Percentiles rank a stretch among this genome's conserved stretches.
These are phyloP conservation scores for Eulemur albifrons DNA, from an alignment of 2,797 vertebrate genomes.

Conservation along the genomic window DNA sequence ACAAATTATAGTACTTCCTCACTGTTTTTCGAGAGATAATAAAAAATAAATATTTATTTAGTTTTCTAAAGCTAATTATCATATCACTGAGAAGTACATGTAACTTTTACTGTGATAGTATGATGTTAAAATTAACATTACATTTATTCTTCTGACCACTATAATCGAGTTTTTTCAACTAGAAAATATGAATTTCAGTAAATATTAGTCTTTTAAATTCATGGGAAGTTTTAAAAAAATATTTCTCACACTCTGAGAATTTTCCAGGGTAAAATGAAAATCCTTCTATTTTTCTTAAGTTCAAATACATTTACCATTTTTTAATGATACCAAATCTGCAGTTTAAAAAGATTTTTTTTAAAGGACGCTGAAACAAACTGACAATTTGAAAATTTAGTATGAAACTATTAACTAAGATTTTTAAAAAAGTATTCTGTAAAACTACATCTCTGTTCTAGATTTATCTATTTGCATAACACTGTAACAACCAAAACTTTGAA, in stretches of 20 bases:
- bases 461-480: not conserved
- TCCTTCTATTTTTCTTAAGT: not conserved
- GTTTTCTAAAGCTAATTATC: slow-evolving; percentile 9
- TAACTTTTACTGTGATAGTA: not conserved
- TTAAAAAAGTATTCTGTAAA: not conserved
- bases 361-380: not conserved
- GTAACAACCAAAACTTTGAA: not conserved
- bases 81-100: not conserved
- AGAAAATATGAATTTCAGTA: not conserved
- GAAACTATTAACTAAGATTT: not conserved
- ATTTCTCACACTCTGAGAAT: not conserved
- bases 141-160: slow-evolving; percentile 9
- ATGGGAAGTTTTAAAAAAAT: slow-evolving; percentile 3
- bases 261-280: not conserved
- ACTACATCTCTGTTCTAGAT: not conserved
- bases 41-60: not conserved
- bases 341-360: slow-evolving; percentile 27
- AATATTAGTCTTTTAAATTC: not conserved
- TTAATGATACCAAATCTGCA: slow-evolving; percentile 11
- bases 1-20: not conserved
- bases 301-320: not conserved
- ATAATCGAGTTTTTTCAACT: slow-evolving; percentile 29
- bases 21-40: not conserved
- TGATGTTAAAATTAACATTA: slow-evolving; percentile 41
- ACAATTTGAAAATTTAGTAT: not conserved